Evolutionary conservation across 2,113 vertebrate genomes (phyloP).

Genomic region (Myanophis thanlyinensis): DNA sequence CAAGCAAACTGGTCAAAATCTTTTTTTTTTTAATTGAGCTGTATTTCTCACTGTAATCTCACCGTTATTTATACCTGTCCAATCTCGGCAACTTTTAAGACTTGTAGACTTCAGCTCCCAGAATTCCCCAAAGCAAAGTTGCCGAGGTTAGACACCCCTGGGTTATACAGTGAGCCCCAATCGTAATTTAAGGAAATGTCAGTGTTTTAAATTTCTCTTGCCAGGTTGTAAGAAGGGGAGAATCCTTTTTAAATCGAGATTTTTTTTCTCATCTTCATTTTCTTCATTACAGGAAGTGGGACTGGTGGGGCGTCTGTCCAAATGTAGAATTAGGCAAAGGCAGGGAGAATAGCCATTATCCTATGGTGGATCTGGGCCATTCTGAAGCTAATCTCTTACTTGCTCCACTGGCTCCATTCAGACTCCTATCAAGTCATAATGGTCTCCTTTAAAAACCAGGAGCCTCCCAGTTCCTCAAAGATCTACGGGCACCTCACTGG

Average conservation of each 20-base stretch:
- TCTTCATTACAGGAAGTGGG: neutral
- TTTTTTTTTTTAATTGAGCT: neutral
- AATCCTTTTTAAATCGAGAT: neutral
- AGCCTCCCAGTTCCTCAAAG: neutral
- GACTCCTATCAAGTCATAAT: neutral
- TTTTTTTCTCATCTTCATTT: too few relatives aligned
- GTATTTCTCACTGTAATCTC: neutral
- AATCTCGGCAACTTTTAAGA: neutral
- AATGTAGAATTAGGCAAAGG: neutral
- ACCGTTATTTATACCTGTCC: neutral
- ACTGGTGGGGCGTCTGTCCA: neutral
- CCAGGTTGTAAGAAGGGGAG: neutral
- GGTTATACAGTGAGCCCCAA: neutral
- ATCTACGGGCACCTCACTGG: neutral
- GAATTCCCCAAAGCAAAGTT: neutral
- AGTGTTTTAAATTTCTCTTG: neutral
- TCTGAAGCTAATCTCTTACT: neutral
- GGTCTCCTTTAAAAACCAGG: neutral
- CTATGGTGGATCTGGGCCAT: neutral
- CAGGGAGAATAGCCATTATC: neutral
- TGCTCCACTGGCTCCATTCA: neutral
- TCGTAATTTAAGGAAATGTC: neutral
- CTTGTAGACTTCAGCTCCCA: neutral
- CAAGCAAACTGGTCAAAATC: neutral
- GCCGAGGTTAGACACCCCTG: neutral